Base-by-base conservation (phyloP, 2,797 vertebrate species). In the Tenualosa ilisha region DNA sequence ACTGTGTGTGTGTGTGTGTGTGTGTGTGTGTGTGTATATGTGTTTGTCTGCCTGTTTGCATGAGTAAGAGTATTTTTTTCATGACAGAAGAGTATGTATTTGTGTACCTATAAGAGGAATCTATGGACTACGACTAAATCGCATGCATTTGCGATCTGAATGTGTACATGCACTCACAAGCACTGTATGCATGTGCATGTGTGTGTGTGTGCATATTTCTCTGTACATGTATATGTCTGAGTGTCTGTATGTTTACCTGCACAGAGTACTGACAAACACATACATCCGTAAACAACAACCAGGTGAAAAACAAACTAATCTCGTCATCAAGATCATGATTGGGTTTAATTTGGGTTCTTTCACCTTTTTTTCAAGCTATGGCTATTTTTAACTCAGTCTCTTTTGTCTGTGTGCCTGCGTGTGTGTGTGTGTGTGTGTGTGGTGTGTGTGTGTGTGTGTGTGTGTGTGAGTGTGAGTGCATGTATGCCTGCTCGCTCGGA, bases 391-490 rank as follows among this genome's bases (percentile, higher is more conserved):
- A 53, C 43, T 53, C 8, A 53, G 8, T 63, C 59, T 22, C 59
- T 24, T 68, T 13, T 68, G 9, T 24, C 5, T 72, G 68, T 72
- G 68, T 75, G 65, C 37, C 1, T 72, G 43, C n/a, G 56, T 81
- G 50, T 59, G 51, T 82, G 51, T 85, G 81, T 83, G 59, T 87
- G 63, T 65, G 63, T 65, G 63, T 65, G 63, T n/a, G n/a, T n/a
- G n/a, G 43, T 26, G 56, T 81, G 50, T 59, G 51, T 82, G 51
- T 85, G 81, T 83, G 59, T 87, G 63, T 65, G 43, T 26, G 56
- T 81, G 50, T 59, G 51, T 82, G 51, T 85, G 81, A 83, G 59
- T 87, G 63, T 65, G 63, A 31, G 63, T 65, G 63, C 26, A 6
- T 31, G 63, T 9, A 1, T 26, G 26, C 26, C 3, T 12, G 4